Evolutionary conservation across 2,888 invertebrate genomes (phyloP), one percentile per base, ranked within the genome.

Genomic region (Laothoe populi): DNA sequence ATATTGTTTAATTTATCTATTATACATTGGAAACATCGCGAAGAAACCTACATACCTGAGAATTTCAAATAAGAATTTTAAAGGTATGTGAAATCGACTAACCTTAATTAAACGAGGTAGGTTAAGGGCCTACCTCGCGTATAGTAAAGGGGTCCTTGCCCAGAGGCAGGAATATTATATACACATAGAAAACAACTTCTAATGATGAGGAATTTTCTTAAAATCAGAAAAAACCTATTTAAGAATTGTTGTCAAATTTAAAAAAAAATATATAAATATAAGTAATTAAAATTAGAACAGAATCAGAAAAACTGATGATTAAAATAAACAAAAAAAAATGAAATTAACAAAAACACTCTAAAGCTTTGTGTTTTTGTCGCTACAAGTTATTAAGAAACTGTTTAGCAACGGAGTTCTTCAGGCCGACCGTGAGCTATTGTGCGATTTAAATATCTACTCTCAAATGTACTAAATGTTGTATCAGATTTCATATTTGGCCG

Each of bases 201-300:
- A n/a, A n/a, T n/a, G n/a, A n/a, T n/a, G n/a, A n/a, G n/a, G n/a
- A n/a, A n/a, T n/a, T n/a, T n/a, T n/a, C n/a, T n/a, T 16, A 16
- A 4, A 5, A 10, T 42, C 13, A n/a, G 42, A n/a, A 13, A 5
- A 26, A 26, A 26, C 19, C 16, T 35, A n/a, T n/a, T n/a, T n/a
- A n/a, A 53, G 4, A 53, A 53, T 35, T 19, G 31, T 10, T 35
- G 35, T 53, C n/a, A n/a, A n/a, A n/a, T n/a, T n/a, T n/a, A n/a
- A n/a, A n/a, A n/a, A n/a, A n/a, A n/a, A n/a, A n/a, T 31, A 5
- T 13, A 19, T 38, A 23, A 38, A 38, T 57, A 13, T 10, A 35
- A 35, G 35, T 57, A 35, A 19, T 23, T n/a, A 57, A 13, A 8
- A 31, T 31, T 31, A 4, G 38, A 38, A 38, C 38, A 8, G 19